These are phyloP conservation scores for Epinotia ramella DNA, from an alignment of 2,888 invertebrate species.

Conservation along the genomic window DNA sequence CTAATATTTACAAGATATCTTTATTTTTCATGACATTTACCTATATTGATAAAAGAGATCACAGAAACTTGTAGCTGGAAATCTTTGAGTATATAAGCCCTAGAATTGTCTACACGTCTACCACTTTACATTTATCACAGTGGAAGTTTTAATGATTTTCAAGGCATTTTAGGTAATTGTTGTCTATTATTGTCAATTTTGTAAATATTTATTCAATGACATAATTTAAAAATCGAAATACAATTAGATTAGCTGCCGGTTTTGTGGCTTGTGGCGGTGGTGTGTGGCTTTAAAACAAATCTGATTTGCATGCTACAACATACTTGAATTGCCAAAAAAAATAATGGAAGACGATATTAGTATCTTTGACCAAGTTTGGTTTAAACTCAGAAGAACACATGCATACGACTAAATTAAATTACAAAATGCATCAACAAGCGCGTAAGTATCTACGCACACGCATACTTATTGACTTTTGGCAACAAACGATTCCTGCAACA, in stretches of 20 bases:
- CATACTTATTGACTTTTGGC: slow-evolving; percentile 69
- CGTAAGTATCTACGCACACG: slow-evolving; percentile 62
- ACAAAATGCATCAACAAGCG: slow-evolving; percentile 80
- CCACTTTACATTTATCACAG: slow-evolving; percentile 84
- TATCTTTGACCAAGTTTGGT: slow-evolving; percentile 48
- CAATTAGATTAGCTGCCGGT: slow-evolving; percentile 57
- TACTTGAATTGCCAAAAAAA: slow-evolving; percentile 76
- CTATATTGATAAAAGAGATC: slow-evolving; percentile 85
- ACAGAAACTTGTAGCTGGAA: slow-evolving; percentile 87
- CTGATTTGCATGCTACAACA: slow-evolving; percentile 77
- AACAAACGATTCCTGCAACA: slow-evolving; percentile 64
- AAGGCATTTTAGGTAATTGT: slow-evolving; percentile 73
- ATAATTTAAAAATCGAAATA: slow-evolving; percentile 35
- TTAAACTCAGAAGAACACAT: slow-evolving; percentile 57
- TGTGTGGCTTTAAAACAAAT: slow-evolving; percentile 60
- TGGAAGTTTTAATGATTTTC: slow-evolving; percentile 70
- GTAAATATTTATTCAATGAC: slow-evolving; percentile 46
- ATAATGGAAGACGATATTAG: slow-evolving; percentile 79
- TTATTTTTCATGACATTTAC: slow-evolving; percentile 78
- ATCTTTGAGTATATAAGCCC: slow-evolving; percentile 82
- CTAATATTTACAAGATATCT: slow-evolving; percentile 79
- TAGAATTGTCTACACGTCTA: slow-evolving; percentile 79
- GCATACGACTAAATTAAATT: slow-evolving; percentile 77
- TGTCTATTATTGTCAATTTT: slow-evolving; percentile 74
- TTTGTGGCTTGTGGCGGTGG: too few species aligned